Percentiles rank a stretch among this genome's conserved stretches.
These are phyloP conservation scores for Asbolus verrucosus DNA, from an alignment of 1,140 invertebrate species.

Conservation along the genomic window DNA sequence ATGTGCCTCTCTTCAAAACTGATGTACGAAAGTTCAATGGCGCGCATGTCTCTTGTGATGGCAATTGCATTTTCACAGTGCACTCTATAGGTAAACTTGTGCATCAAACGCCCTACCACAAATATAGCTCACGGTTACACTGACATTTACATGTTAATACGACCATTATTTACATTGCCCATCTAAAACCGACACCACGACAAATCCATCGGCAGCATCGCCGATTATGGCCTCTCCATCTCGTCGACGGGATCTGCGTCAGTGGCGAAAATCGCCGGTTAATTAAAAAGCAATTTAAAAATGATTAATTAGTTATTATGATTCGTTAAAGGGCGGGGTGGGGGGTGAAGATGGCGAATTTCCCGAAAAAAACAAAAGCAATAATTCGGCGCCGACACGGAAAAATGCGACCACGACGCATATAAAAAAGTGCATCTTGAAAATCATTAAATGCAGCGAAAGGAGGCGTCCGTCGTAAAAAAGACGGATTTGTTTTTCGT, in stretches of 20 bases:
- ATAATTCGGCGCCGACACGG: slow-evolving; percentile 62
- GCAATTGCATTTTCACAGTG: slow-evolving; percentile 35
- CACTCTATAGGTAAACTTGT: slow-evolving; percentile 50
- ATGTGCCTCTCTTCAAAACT: slow-evolving; percentile 48
- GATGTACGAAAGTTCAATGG: slow-evolving; percentile 19
- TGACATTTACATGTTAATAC: slow-evolving; percentile 63
- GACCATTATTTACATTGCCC: slow-evolving; percentile 55
- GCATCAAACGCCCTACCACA: slow-evolving; percentile 45
- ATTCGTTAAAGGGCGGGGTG: slow-evolving; percentile 1
- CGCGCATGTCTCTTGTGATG: slow-evolving; percentile 15
- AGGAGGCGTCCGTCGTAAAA: slow-evolving; percentile 28
- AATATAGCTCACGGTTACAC: slow-evolving; percentile 62
- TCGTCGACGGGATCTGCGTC: no score
- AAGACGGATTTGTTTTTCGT: background rate
- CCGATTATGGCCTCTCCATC: no score
- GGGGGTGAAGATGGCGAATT: slow-evolving; percentile 52
- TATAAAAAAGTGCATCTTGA: slow-evolving; percentile 65
- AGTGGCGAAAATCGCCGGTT: slow-evolving; percentile 1
- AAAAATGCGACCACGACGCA: slow-evolving; percentile 63
- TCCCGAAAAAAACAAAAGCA: slow-evolving; percentile 53
- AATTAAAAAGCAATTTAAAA: background rate
- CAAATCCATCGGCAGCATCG: background rate
- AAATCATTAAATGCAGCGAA: slow-evolving; percentile 63
- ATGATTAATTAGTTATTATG: background rate
- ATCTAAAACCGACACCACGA: slow-evolving; percentile 10